Evolutionary conservation across 2,113 vertebrate species (phyloP).

Genomic region (Eonycteris spelaea): DNA sequence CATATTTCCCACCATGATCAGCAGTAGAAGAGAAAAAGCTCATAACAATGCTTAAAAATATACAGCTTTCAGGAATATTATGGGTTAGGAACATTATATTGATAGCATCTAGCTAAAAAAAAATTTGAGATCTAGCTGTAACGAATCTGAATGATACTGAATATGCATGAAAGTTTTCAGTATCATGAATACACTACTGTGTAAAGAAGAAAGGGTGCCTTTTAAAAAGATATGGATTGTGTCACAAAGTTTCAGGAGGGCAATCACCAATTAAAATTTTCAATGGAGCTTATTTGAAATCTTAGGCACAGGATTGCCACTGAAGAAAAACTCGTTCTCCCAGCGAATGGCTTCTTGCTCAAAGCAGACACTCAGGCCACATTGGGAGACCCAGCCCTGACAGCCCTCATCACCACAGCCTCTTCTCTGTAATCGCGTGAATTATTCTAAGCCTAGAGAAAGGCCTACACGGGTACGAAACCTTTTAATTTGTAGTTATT

Average conservation of each 20-base stretch:
- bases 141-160: neutral
- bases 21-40: neutral
- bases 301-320: neutral
- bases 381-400: neutral
- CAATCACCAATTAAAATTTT: constrained; percentile 13
- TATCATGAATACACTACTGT: neutral
- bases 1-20: neutral
- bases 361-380: neutral
- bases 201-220: neutral
- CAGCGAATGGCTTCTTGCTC: constrained; percentile 21
- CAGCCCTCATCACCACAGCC: neutral
- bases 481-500: constrained; percentile 59
- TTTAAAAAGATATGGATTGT: neutral
- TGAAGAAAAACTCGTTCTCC: constrained; percentile 40
- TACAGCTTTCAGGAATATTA: neutral
- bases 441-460: constrained; percentile 49
- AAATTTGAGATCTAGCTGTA: neutral
- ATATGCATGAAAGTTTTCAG: neutral
- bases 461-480: neutral
- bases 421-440: constrained; percentile 43
- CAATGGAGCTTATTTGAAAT: constrained; percentile 39
- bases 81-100: neutral
- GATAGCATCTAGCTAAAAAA: neutral
- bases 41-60: neutral
- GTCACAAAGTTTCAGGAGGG: constrained; percentile 21